Conservation (phyloP, 2,888 invertebrate genomes). For the Pemphredon lugubris region DNA sequence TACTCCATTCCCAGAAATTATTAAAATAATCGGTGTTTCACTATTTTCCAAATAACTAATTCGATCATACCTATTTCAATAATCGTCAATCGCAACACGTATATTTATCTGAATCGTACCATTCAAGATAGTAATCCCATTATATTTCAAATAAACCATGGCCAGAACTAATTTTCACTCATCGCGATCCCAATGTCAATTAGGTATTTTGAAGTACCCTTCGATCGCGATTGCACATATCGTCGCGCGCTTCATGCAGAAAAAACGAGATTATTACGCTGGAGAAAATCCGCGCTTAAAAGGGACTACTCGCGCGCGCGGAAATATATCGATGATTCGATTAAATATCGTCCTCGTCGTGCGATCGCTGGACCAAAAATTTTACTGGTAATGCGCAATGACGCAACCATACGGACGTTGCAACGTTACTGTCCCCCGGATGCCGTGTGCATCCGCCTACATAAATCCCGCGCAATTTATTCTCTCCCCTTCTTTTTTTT, state of each 20-base stretch:
- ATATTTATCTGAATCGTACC: no score
- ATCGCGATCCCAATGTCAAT: slow-evolving; percentile 48
- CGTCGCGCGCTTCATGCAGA: slow-evolving; percentile 24
- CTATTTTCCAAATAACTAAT: no score
- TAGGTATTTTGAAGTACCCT: slow-evolving; percentile 1
- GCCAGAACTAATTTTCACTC: slow-evolving; percentile 43
- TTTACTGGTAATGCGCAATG: slow-evolving; percentile 42
- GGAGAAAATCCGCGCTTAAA: slow-evolving; percentile 9
- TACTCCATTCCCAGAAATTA: no score
- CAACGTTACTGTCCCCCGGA: slow-evolving; percentile 34
- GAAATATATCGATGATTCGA: slow-evolving; percentile 52
- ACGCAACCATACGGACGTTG: slow-evolving; percentile 29
- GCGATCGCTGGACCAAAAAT: slow-evolving; percentile 52
- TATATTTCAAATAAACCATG: no score
- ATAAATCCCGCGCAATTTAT: slow-evolving; percentile 50
- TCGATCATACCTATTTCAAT: no score
- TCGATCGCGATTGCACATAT: background rate
- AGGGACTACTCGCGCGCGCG: background rate
- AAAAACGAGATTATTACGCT: slow-evolving; percentile 41
- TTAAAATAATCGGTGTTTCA: no score
- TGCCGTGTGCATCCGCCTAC: slow-evolving; percentile 29
- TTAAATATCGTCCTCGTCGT: slow-evolving; percentile 43
- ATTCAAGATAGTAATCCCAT: no score
- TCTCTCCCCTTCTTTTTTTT: slow-evolving; percentile 33
- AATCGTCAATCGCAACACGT: no score